These are phyloP conservation scores for Labeo catla DNA, from an alignment of 2,113 vertebrate genomes.

Conservation along the genomic window DNA sequence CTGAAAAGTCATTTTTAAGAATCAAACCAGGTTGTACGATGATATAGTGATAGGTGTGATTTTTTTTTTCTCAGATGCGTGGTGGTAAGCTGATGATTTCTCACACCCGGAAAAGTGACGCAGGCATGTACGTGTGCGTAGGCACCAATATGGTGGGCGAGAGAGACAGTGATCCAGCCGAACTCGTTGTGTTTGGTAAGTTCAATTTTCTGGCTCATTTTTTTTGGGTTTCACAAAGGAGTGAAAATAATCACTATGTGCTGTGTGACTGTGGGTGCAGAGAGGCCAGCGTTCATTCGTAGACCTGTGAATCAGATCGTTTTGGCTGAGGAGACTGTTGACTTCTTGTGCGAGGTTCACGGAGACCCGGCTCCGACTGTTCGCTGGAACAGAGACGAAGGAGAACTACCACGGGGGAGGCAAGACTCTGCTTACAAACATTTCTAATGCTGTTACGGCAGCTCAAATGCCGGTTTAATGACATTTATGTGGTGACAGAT, in stretches of 20 bases:
- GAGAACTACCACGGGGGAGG: slow-evolving; percentile 92
- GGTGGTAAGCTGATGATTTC: slow-evolving; percentile 97
- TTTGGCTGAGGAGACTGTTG: slow-evolving; percentile 90
- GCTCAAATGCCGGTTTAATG: not conserved
- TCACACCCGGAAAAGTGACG: slow-evolving; percentile 92
- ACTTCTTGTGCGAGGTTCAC: slow-evolving; percentile 93
- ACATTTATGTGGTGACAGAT: not conserved
- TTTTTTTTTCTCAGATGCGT: slow-evolving; percentile 83
- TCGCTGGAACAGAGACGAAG: slow-evolving; percentile 93
- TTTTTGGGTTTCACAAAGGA: not conserved
- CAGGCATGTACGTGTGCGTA: slow-evolving; percentile 95
- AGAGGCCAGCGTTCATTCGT: slow-evolving; percentile 91
- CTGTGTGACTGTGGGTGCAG: slow-evolving; percentile 58
- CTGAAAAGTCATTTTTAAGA: not conserved
- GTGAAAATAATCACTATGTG: slow-evolving; percentile 9
- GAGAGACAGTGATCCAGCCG: slow-evolving; percentile 93
- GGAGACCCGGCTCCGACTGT: slow-evolving; percentile 93
- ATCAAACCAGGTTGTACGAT: slow-evolving; percentile 1
- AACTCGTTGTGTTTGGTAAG: slow-evolving; percentile 94
- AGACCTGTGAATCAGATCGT: slow-evolving; percentile 93
- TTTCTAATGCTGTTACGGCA: not conserved
- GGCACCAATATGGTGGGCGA: slow-evolving; percentile 98
- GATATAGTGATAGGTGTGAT: not conserved
- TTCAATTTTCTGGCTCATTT: not conserved
- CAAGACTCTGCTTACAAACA: slow-evolving; percentile 57